phyloP scores from a whole-genome alignment of 1,140 invertebrate species.

The Drosophila sproati region DNA sequence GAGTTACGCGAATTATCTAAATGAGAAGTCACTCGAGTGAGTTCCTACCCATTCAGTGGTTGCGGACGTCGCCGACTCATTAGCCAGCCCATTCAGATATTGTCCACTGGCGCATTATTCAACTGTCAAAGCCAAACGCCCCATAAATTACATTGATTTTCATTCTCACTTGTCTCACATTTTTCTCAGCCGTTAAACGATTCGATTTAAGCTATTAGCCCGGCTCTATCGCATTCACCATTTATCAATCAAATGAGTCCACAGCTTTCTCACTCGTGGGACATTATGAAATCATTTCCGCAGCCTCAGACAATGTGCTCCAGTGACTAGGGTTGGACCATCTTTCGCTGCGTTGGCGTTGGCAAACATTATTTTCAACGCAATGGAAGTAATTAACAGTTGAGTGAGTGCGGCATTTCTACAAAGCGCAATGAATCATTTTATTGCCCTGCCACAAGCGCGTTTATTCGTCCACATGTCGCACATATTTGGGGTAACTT shows the following conservation, averaged over 20 bases:
- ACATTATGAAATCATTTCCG: conserved; percentile 54
- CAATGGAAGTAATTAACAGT: conserved; percentile 52
- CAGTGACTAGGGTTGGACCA: neutral
- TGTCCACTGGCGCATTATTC: conserved; percentile 24
- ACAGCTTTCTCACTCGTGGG: conserved; percentile 40
- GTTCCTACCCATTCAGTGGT: conserved; percentile 2
- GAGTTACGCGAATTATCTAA: conserved; percentile 57
- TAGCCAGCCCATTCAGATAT: conserved; percentile 45
- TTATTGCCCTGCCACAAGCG: conserved; percentile 4
- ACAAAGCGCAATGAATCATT: conserved; percentile 59
- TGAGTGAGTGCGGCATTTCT: conserved; percentile 30
- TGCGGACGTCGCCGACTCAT: conserved; percentile 27
- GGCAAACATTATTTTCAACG: conserved; percentile 7
- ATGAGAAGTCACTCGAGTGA: conserved; percentile 38
- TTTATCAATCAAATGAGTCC: conserved; percentile 37
- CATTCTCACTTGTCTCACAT: conserved; percentile 49
- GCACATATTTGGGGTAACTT: conserved; percentile 11
- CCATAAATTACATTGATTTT: conserved; percentile 11
- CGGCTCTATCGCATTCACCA: conserved; percentile 29
- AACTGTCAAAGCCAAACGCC: conserved; percentile 34
- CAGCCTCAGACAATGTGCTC: neutral
- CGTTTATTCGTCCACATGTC: neutral
- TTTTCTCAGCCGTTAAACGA: conserved; percentile 57
- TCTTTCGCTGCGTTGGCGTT: conserved; percentile 49
- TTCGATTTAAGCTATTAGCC: conserved; percentile 17